A percentile compares a stretch with the other conserved stretches of the same genome.
phyloP scores from a whole-genome alignment of 2,113 vertebrate species.

The Rhea americana region DNA sequence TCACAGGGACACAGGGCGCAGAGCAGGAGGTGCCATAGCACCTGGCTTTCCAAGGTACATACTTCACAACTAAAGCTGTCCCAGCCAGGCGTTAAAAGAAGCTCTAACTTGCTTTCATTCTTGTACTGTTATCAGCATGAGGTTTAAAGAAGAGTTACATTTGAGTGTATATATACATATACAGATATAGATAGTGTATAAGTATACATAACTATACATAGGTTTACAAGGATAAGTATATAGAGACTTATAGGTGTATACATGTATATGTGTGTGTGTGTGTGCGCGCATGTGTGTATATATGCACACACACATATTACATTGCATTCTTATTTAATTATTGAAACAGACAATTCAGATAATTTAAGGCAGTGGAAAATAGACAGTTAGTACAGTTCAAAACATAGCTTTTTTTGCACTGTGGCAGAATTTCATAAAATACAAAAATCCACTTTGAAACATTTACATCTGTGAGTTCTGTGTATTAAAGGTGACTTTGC shows the following conservation, averaged over 20 bases:
- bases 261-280: too few species aligned
- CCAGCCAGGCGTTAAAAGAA: background rate
- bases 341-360: background rate
- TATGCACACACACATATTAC: background rate
- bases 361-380: background rate
- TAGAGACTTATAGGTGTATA: background rate
- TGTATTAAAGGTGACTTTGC: slow-evolving; percentile 3
- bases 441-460: background rate
- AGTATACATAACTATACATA: too few species aligned
- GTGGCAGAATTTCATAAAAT: background rate
- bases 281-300: too few species aligned
- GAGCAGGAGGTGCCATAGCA: background rate
- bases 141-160: background rate
- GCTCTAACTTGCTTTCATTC: background rate
- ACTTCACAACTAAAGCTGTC: background rate
- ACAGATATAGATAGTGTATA: background rate
- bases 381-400: background rate
- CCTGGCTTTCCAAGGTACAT: background rate
- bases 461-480: background rate
- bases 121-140: background rate
- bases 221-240: too few species aligned
- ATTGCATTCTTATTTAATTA: background rate
- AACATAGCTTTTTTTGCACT: background rate
- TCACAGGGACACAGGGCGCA: background rate
- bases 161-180: background rate